Conservation (phyloP, 1,140 invertebrate species). For the Caenorhabditis brenneri region DNA sequence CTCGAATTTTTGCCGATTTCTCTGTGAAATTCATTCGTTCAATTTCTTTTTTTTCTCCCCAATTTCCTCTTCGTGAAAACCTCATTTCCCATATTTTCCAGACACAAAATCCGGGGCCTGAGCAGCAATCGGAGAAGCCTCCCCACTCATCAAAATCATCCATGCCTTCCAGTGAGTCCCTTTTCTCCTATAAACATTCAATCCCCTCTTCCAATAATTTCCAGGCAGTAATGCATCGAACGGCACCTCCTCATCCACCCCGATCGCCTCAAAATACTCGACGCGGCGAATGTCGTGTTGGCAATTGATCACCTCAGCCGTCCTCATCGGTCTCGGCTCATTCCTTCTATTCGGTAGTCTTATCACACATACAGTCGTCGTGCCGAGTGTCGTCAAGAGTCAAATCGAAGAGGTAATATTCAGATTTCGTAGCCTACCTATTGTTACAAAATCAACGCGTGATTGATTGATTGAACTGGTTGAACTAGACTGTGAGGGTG, state of each 20-base stretch:
- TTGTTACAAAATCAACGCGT: too few species aligned
- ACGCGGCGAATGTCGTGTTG: neutral
- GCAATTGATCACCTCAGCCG: neutral
- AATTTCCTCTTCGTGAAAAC: too few species aligned
- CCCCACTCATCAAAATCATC: neutral
- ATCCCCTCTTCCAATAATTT: neutral
- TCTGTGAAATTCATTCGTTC: too few species aligned
- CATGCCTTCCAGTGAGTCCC: constrained; percentile 3
- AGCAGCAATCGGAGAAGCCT: neutral
- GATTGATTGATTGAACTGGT: too few species aligned
- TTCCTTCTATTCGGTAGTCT: constrained; percentile 27
- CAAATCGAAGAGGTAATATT: neutral
- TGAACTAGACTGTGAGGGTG: neutral
- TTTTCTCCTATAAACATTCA: neutral
- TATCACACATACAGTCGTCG: neutral
- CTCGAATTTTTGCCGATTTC: too few species aligned
- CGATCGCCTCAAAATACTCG: constrained; percentile 3
- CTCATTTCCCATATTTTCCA: neutral
- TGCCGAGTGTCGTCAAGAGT: constrained; percentile 18
- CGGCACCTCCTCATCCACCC: neutral
- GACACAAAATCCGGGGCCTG: neutral
- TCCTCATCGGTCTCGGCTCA: constrained; percentile 18
- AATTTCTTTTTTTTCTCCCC: too few species aligned
- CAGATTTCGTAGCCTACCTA: too few species aligned
- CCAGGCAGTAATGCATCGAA: constrained; percentile 18